Percentiles rank a stretch among this genome's conserved stretches.
Conservation (phyloP, 2,888 invertebrate species). For the Lypha dubia region DNA sequence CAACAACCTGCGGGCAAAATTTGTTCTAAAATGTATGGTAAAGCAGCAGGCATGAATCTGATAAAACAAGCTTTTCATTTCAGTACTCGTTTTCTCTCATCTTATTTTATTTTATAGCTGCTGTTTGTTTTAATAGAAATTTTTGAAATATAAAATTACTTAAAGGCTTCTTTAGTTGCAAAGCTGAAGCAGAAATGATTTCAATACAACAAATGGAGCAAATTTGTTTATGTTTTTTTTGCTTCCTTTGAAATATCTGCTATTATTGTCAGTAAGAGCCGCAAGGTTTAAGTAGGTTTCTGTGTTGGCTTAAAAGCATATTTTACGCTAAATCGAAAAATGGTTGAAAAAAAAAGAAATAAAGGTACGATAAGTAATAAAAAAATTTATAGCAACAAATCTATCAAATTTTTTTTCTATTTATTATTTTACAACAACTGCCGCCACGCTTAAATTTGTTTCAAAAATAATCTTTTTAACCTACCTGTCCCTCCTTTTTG, state of each 20-base stretch:
- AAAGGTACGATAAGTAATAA: background rate
- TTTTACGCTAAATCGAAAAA: background rate
- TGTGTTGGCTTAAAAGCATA: constrained; percentile 12
- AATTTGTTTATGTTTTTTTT: background rate
- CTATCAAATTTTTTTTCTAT: constrained; percentile 30
- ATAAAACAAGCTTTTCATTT: constrained; percentile 1
- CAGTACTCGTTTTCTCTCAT: background rate
- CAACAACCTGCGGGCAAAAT: constrained; percentile 26
- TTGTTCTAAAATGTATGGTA: constrained; percentile 25
- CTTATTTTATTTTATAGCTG: background rate
- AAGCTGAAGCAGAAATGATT: constrained; percentile 1
- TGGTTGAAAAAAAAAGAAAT: background rate
- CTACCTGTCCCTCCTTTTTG: background rate
- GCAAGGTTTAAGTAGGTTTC: constrained; percentile 31
- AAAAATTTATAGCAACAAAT: constrained; percentile 5
- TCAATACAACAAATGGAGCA: background rate
- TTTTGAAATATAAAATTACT: constrained; percentile 58
- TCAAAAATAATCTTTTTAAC: background rate
- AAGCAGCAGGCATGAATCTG: constrained; percentile 16
- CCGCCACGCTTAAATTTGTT: background rate
- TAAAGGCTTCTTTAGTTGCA: constrained; percentile 30
- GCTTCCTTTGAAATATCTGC: constrained; percentile 14
- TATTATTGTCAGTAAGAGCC: constrained; percentile 41
- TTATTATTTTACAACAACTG: constrained; percentile 23
- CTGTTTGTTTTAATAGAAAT: background rate